A percentile compares a stretch with the other conserved stretches of the same genome.
phyloP scores from a whole-genome alignment of 2,888 invertebrate species.

The Cataglyphis livida region DNA sequence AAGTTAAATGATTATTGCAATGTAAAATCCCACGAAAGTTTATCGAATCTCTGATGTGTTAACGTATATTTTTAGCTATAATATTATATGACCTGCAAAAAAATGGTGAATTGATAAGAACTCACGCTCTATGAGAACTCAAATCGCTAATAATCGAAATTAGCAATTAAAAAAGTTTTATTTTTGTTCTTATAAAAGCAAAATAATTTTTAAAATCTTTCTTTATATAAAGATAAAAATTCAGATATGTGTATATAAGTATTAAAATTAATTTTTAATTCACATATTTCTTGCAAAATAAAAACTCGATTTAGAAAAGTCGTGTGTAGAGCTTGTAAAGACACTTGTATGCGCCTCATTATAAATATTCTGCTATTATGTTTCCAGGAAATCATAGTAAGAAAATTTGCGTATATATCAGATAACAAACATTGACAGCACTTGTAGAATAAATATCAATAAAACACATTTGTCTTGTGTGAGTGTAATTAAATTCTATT shows the following conservation, averaged over 20 bases:
- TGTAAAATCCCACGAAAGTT: slow-evolving; percentile 66
- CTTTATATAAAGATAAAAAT: not conserved
- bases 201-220: not conserved
- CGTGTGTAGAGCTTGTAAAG: slow-evolving; percentile 57
- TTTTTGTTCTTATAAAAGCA: not conserved
- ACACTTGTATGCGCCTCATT: slow-evolving; percentile 65
- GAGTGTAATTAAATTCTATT: slow-evolving; percentile 5
- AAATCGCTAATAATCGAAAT: not conserved
- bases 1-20: slow-evolving; percentile 47
- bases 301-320: not conserved
- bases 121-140: not conserved
- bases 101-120: slow-evolving; percentile 20
- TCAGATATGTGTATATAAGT: not conserved
- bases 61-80: slow-evolving; percentile 56
- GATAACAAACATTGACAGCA: slow-evolving; percentile 59
- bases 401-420: slow-evolving; percentile 57
- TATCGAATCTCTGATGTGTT: slow-evolving; percentile 52
- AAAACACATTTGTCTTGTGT: slow-evolving; percentile 60
- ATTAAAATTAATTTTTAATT: slow-evolving; percentile 6
- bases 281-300: slow-evolving; percentile 1
- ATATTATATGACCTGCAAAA: slow-evolving; percentile 52
- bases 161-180: not conserved
- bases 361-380: slow-evolving; percentile 60
- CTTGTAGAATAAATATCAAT: slow-evolving; percentile 69
- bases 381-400: slow-evolving; percentile 60